These are phyloP conservation scores for Xylota segnis DNA, from an alignment of 2,888 invertebrate species.

Conservation along the genomic window DNA sequence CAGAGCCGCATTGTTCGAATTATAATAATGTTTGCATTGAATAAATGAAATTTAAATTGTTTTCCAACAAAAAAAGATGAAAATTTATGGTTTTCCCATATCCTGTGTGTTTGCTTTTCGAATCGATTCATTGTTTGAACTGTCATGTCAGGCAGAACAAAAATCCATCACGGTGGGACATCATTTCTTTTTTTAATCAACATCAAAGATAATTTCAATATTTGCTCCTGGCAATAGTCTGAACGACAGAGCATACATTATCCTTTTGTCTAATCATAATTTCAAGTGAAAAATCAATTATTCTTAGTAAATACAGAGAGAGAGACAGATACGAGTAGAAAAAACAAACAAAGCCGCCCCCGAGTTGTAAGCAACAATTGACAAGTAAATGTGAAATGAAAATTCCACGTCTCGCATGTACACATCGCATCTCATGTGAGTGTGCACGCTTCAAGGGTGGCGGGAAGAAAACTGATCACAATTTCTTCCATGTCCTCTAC, in stretches of 20 bases:
- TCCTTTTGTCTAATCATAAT: conserved; percentile 29
- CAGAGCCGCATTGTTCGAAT: conserved; percentile 29
- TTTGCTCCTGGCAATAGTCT: conserved; percentile 43
- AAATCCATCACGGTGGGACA: background rate
- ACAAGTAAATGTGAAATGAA: conserved; percentile 56
- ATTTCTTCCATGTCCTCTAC: conserved; percentile 38
- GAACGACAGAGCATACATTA: background rate
- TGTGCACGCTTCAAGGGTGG: background rate
- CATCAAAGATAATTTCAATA: conserved; percentile 58
- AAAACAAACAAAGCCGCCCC: conserved; percentile 2
- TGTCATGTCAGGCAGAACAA: conserved; percentile 18
- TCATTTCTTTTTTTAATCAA: conserved; percentile 52
- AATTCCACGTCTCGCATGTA: conserved; percentile 38
- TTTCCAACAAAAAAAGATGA: conserved; percentile 7
- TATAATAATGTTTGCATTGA: conserved; percentile 65
- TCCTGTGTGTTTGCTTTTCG: conserved; percentile 37
- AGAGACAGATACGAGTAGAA: background rate
- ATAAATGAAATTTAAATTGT: conserved; percentile 41
- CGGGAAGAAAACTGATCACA: conserved; percentile 49
- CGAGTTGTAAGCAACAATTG: conserved; percentile 46
- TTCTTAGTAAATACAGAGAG: conserved; percentile 41
- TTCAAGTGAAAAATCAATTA: conserved; percentile 63
- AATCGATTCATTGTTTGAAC: conserved; percentile 50
- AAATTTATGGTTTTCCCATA: background rate
- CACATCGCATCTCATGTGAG: conserved; percentile 1